A percentile compares a stretch with the other conserved stretches of the same genome.
phyloP scores from a whole-genome alignment of 2,797 vertebrate genomes.

The Eulemur rubriventer region DNA sequence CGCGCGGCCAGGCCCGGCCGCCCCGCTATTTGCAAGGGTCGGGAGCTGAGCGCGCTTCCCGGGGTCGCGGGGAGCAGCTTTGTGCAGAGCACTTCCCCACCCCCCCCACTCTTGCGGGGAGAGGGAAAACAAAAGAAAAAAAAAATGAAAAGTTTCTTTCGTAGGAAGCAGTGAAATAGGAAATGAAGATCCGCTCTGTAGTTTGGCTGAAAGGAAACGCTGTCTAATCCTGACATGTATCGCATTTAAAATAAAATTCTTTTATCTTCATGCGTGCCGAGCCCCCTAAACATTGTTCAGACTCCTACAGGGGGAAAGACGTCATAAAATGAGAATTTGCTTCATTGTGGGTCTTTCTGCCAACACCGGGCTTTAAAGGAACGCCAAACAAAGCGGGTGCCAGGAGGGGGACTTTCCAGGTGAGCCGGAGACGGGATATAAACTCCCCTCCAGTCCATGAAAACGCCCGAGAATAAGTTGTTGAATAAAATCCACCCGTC shows the following conservation, averaged over 20 bases:
- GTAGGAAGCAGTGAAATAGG: conserved; percentile 29
- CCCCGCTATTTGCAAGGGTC: not conserved
- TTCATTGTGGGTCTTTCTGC: not conserved
- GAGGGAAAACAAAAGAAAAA: not conserved
- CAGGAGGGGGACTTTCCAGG: conserved; percentile 45
- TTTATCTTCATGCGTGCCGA: not conserved
- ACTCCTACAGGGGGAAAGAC: not conserved
- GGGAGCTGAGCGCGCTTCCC: not conserved
- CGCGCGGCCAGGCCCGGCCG: not conserved
- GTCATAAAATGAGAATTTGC: conserved; percentile 37
- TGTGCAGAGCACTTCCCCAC: not conserved
- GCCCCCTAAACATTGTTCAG: conserved; percentile 34
- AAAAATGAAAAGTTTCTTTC: conserved; percentile 41
- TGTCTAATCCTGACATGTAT: conserved; percentile 41
- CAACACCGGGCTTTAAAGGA: not conserved
- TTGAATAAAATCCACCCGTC: not conserved
- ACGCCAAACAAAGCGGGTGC: conserved; percentile 11
- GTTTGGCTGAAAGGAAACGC: conserved; percentile 11
- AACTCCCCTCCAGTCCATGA: not conserved
- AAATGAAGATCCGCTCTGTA: conserved; percentile 41
- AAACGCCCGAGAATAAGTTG: not conserved
- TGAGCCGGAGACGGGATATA: not conserved
- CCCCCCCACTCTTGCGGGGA: not conserved
- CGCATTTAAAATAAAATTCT: conserved; percentile 60
- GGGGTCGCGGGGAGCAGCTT: not conserved